Evolutionary conservation across 2,113 vertebrate genomes (phyloP), one percentile per base, ranked within the genome.

Genomic region (Amia ocellicauda): DNA sequence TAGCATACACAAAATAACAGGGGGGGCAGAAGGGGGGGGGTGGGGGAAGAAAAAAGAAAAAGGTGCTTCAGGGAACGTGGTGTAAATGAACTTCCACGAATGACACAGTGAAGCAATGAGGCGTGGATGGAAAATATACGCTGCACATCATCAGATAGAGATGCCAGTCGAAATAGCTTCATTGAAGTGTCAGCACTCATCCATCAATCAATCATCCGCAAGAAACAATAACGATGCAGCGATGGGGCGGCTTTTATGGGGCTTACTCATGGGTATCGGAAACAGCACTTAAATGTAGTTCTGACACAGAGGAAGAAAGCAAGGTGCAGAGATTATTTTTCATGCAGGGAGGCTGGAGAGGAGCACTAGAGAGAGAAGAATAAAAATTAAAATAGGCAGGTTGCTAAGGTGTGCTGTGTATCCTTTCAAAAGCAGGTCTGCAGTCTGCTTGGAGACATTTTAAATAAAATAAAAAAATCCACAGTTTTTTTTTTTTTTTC

Each of bases 141-240:
- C 93, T 88, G 93, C 96, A 95, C 97, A 98, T 99, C 95, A 98
- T 97, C 90, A 91, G 93, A 98, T 95, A 94, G 95, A 99, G 94
- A 97, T 93, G 93, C 93, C 92, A 89, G 94, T 92, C 91, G 93
- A 95, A 98, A 98, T 94, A 93, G 94, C 97, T 98, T 98, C 93
- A 99, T 96, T 97, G 94, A 95, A 91, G 93, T 97, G 96, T 96
- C 97, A 96, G 93, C 88, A 88, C 91, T 91, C 96, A 96, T 96
- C 94, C 93, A 96, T 98, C 97, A 96, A 97, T 99, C 97, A 98
- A 99, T 99, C 97, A 98, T 93, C 94, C 94, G 92, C 89, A 87
- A 97, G 94, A 92, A 96, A 96, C 95, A 96, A 95, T 89, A 95
- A 93, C 91, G 91, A 90, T 79, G 89, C 85, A 83, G 88, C 86